Conservation (phyloP, 2,113 vertebrate species). For the Lipophrys pholis region DNA sequence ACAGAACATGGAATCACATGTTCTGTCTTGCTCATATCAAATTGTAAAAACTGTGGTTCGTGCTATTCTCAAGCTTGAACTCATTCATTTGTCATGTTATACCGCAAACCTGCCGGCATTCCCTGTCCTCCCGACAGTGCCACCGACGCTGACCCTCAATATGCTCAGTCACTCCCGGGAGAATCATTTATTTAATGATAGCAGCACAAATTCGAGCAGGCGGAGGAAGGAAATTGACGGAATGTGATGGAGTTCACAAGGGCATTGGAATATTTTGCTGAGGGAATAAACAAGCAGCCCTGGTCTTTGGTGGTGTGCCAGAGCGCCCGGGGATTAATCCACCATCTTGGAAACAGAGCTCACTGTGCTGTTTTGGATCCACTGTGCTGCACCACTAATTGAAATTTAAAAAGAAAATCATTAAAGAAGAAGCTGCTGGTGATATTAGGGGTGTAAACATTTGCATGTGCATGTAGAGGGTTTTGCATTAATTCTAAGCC, state of each 20-base stretch:
- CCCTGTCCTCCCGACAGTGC: background rate
- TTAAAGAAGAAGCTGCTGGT: conserved; percentile 11
- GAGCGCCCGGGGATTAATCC: conserved; percentile 48
- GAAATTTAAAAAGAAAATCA: conserved; percentile 13
- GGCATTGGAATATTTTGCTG: conserved; percentile 37
- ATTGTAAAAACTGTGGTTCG: background rate
- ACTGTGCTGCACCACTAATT: conserved; percentile 27
- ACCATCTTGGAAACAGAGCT: conserved; percentile 33
- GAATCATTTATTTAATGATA: conserved; percentile 24
- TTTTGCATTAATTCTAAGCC: background rate
- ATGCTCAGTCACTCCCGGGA: background rate
- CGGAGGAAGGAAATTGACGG: conserved; percentile 28
- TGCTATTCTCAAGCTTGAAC: background rate
- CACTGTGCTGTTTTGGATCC: conserved; percentile 13
- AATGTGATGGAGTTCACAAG: conserved; percentile 50
- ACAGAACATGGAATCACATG: no score
- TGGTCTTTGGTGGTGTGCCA: conserved; percentile 41
- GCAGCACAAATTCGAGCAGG: conserved; percentile 25
- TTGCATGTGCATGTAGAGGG: background rate
- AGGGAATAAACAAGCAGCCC: conserved; percentile 39
- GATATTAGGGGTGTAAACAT: background rate
- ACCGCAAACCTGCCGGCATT: background rate
- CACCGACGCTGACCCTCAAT: conserved; percentile 22
- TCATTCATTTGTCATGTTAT: background rate
- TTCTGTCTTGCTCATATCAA: background rate